Evolutionary conservation across 1,140 invertebrate species (phyloP).

Genomic region (Paraescarpia echinospica): DNA sequence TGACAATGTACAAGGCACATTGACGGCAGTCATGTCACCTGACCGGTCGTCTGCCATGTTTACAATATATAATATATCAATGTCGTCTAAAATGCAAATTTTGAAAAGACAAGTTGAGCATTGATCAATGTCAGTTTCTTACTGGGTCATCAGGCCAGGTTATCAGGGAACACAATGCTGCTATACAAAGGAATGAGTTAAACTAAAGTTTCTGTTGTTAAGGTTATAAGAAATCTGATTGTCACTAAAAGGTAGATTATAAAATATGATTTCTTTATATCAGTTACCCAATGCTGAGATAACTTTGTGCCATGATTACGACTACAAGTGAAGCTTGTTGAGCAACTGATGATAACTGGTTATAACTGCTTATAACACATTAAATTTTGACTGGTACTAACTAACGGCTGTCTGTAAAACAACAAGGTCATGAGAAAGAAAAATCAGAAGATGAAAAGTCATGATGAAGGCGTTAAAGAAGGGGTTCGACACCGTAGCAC

Average conservation of each 20-base stretch:
- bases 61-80: neutral
- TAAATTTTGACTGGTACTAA: neutral
- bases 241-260: neutral
- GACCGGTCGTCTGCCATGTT: neutral
- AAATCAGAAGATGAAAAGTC: neutral
- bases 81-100: neutral
- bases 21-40: neutral
- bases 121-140: too few species aligned
- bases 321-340: neutral
- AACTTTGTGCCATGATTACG: neutral
- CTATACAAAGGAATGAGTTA: too few species aligned
- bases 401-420: neutral
- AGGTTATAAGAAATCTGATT: neutral
- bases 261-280: neutral
- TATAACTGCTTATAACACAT: neutral
- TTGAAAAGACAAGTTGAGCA: too few species aligned
- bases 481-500: too few species aligned
- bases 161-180: too few species aligned
- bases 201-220: neutral
- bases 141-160: too few species aligned
- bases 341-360: neutral
- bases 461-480: too few species aligned
- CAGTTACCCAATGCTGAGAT: neutral
- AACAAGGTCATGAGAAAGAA: neutral
- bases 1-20: neutral